Evolutionary conservation across 2,888 invertebrate species (phyloP).

Genomic region (Cerceris ruficornis): DNA sequence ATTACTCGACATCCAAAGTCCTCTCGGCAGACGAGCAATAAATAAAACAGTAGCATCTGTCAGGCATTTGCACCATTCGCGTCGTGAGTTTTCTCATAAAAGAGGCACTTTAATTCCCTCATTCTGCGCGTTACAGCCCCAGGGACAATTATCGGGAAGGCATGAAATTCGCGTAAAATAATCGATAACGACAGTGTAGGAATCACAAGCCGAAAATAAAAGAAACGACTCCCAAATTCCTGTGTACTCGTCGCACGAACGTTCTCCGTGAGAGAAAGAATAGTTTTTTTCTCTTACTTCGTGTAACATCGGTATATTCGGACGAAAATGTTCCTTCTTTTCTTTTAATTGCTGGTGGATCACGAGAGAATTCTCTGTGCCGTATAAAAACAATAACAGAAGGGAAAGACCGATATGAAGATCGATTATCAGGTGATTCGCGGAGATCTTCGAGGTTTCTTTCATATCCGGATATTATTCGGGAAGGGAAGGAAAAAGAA

Average conservation of each 20-base stretch:
- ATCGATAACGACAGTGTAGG: not conserved
- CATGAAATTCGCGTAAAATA: not conserved
- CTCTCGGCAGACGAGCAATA: not conserved
- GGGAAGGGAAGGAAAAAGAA: slow-evolving; percentile 16
- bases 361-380: not conserved
- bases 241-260: no score
- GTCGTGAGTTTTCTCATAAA: not conserved
- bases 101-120: not conserved
- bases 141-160: not conserved
- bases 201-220: not conserved
- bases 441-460: slow-evolving; percentile 14
- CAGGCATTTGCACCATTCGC: not conserved
- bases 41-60: not conserved
- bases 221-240: not conserved
- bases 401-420: slow-evolving; percentile 16
- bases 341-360: no score
- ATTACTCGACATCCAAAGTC: not conserved
- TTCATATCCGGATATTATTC: slow-evolving; percentile 47
- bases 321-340: no score
- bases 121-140: not conserved
- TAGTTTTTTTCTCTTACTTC: no score
- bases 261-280: no score
- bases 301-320: no score
- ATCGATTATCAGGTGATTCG: slow-evolving; percentile 29
- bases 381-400: slow-evolving; percentile 10